Percentiles rank a stretch among this genome's conserved stretches.
These are phyloP conservation scores for Oncorhynchus clarkii DNA, from an alignment of 2,113 vertebrate species.

Conservation along the genomic window DNA sequence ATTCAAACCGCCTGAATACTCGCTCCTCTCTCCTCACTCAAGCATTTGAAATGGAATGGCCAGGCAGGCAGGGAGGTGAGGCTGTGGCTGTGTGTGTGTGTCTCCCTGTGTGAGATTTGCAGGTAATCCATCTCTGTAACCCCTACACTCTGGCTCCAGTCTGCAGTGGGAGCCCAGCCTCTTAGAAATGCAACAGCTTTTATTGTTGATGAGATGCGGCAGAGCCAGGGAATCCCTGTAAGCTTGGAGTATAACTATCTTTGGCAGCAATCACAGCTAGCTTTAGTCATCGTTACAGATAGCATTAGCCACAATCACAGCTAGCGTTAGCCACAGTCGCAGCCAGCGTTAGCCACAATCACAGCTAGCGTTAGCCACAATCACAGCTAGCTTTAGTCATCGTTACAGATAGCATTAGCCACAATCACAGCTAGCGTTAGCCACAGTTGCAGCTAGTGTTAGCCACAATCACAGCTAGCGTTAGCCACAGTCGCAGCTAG, in stretches of 20 bases:
- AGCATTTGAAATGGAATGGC: neutral
- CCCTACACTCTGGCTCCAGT: neutral
- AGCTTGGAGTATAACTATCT: neutral
- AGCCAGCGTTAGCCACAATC: no score
- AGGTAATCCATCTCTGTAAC: neutral
- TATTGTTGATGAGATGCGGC: no score
- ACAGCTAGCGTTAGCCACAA: no score
- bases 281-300: neutral
- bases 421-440: no score
- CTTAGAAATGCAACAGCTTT: no score
- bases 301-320: neutral
- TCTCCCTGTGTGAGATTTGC: neutral
- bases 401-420: no score
- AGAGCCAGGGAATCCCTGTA: neutral
- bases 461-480: no score
- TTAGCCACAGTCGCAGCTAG: neutral
- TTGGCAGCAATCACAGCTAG: no score
- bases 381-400: no score
- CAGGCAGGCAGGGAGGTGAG: neutral
- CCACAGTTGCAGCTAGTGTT: no score
- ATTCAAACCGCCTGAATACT: neutral
- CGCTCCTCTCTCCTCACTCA: neutral
- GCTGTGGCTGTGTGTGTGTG: no score
- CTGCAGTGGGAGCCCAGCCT: neutral
- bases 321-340: no score